A percentile compares a stretch with the other conserved stretches of the same genome.
These are phyloP conservation scores for Acromyrmex heyeri DNA, from an alignment of 1,140 invertebrate species.

Conservation along the genomic window DNA sequence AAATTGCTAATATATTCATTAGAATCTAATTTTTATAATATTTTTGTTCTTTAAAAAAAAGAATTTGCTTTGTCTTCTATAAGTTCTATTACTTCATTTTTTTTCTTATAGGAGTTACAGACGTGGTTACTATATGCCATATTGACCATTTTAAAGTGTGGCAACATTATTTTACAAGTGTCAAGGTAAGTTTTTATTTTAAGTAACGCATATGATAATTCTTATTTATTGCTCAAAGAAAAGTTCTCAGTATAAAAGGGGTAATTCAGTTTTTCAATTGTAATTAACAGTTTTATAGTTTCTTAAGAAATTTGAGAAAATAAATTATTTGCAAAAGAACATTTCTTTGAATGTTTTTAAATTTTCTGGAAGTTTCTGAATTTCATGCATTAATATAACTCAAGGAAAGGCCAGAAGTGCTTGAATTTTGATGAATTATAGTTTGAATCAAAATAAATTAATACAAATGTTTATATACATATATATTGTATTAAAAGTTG, in stretches of 20 bases:
- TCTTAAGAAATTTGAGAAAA: neutral
- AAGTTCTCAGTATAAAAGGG: neutral
- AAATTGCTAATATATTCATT: too few relatives aligned
- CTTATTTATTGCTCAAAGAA: conserved; percentile 61
- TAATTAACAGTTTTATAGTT: neutral
- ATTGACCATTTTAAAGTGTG: conserved; percentile 83
- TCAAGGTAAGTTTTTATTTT: conserved; percentile 82
- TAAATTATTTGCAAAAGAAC: neutral
- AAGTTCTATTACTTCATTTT: conserved; percentile 58
- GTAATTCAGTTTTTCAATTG: neutral
- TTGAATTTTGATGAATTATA: neutral
- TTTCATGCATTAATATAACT: neutral
- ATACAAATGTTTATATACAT: neutral
- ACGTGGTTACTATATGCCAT: conserved; percentile 86
- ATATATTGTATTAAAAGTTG: neutral
- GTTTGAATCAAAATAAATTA: neutral
- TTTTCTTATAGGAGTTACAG: conserved; percentile 83
- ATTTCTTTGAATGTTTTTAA: conserved; percentile 46
- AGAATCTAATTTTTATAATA: neutral
- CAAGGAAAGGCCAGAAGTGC: conserved; percentile 32
- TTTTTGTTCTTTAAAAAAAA: neutral
- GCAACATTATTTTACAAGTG: conserved; percentile 71
- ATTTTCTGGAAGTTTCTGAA: neutral
- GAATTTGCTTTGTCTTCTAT: neutral
- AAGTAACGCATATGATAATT: conserved; percentile 22